These are phyloP conservation scores for Linepithema humile DNA, from an alignment of 1,140 invertebrate species.

Conservation along the genomic window DNA sequence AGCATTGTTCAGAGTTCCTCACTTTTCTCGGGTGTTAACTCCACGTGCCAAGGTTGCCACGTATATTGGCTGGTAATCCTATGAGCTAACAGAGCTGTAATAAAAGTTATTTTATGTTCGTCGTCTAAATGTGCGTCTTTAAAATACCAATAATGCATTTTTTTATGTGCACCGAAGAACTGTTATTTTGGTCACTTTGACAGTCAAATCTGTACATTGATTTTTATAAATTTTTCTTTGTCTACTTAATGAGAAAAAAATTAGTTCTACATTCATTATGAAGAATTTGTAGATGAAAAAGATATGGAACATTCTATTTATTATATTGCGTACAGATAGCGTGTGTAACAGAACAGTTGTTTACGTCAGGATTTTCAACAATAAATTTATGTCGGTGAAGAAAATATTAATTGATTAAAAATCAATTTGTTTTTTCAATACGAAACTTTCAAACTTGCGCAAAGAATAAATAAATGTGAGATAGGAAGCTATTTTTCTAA, in stretches of 20 bases:
- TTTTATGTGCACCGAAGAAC: too few species aligned
- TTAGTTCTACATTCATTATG: neutral
- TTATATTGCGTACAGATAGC: neutral
- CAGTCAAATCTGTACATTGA: too few species aligned
- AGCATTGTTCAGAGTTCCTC: slow-evolving; percentile 55
- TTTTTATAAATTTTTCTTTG: neutral
- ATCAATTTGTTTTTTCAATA: neutral
- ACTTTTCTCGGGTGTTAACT: slow-evolving; percentile 28
- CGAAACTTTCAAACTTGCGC: too few species aligned
- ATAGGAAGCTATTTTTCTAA: neutral
- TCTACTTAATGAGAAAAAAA: neutral
- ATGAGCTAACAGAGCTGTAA: slow-evolving; percentile 51
- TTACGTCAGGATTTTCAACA: neutral
- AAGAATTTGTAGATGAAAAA: neutral
- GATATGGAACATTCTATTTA: neutral
- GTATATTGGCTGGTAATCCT: slow-evolving; percentile 63
- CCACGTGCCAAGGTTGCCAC: slow-evolving; percentile 68
- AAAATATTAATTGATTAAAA: slow-evolving; percentile 12
- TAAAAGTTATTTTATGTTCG: slow-evolving; percentile 64
- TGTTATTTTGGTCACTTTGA: neutral
- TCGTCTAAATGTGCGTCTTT: slow-evolving; percentile 49
- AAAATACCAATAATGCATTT: slow-evolving; percentile 27
- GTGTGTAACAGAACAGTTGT: neutral
- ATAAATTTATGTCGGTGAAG: neutral
- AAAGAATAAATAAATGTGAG: too few species aligned